phyloP scores from a whole-genome alignment of 2,797 vertebrate genomes.

The Australoheros facetus region DNA sequence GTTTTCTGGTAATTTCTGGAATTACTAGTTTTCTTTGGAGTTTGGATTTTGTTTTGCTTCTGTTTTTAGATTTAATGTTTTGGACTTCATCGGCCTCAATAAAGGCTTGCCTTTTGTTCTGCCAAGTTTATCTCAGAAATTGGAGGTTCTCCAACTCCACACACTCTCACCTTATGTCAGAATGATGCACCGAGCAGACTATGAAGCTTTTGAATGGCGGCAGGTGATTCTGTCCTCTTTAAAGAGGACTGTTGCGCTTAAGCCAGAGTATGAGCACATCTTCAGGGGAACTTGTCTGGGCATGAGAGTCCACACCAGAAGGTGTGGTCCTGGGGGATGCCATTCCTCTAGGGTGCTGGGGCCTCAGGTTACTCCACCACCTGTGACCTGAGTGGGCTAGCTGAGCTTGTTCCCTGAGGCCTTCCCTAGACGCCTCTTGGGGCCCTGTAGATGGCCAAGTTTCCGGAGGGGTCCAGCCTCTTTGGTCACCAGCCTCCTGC shows the following conservation, averaged over 20 bases:
- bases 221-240: neutral
- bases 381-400: accelerated
- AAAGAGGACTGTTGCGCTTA: neutral
- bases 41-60: neutral
- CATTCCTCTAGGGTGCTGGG: neutral
- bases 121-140: neutral
- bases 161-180: neutral
- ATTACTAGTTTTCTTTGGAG: neutral
- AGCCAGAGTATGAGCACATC: neutral
- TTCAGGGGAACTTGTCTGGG: neutral
- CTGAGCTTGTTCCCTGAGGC: neutral
- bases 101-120: neutral
- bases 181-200: neutral
- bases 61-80: neutral
- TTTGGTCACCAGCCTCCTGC: too few species aligned
- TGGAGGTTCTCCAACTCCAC: neutral
- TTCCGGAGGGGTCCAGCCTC: too few species aligned
- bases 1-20: neutral
- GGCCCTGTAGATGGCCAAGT: too few species aligned
- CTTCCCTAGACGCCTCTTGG: too few species aligned
- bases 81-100: neutral
- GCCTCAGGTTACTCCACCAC: neutral
- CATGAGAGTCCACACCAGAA: neutral
- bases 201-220: neutral
- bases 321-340: neutral